Evolutionary conservation across 1,140 invertebrate species (phyloP).

Genomic region (Drosophila littoralis): DNA sequence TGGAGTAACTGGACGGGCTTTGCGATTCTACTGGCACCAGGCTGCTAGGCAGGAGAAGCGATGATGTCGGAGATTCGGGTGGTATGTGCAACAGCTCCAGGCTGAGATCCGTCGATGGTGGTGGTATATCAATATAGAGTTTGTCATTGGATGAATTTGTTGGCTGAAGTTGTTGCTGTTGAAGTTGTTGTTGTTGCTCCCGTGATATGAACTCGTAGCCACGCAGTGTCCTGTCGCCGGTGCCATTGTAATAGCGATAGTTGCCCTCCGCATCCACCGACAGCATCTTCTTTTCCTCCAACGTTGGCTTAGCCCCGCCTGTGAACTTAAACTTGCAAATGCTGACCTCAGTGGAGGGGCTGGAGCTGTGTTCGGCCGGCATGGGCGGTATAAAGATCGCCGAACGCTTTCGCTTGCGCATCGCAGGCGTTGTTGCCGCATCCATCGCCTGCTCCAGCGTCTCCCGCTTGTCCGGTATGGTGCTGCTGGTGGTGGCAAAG

Average conservation of each 20-base stretch:
- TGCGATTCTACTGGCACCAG: conserved; percentile 46
- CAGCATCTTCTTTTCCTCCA: conserved; percentile 96
- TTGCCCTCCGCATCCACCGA: conserved; percentile 94
- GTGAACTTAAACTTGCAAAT: conserved; percentile 97
- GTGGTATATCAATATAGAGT: conserved; percentile 84
- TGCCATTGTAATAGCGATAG: conserved; percentile 93
- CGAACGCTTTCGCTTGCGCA: conserved; percentile 90
- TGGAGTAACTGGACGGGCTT: conserved; percentile 57
- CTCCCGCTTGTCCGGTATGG: conserved; percentile 27
- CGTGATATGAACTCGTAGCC: conserved; percentile 91
- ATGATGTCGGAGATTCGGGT: conserved; percentile 79
- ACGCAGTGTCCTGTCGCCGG: conserved; percentile 90
- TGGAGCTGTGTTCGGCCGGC: conserved; percentile 89
- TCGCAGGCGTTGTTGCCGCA: conserved; percentile 55
- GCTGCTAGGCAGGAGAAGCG: conserved; percentile 58
- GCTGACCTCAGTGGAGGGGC: conserved; percentile 92
- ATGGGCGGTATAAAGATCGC: conserved; percentile 93
- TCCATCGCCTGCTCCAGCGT: conserved; percentile 22
- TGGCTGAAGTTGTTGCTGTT: conserved; percentile 63
- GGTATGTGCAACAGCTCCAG: conserved; percentile 85
- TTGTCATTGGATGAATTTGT: conserved; percentile 85
- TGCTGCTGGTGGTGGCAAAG: conserved; percentile 40
- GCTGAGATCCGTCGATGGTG: conserved; percentile 79
- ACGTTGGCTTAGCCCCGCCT: conserved; percentile 92
- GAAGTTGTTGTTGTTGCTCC: conserved; percentile 87